phyloP scores from a whole-genome alignment of 2,797 vertebrate genomes.

The Sebastes glaucus region DNA sequence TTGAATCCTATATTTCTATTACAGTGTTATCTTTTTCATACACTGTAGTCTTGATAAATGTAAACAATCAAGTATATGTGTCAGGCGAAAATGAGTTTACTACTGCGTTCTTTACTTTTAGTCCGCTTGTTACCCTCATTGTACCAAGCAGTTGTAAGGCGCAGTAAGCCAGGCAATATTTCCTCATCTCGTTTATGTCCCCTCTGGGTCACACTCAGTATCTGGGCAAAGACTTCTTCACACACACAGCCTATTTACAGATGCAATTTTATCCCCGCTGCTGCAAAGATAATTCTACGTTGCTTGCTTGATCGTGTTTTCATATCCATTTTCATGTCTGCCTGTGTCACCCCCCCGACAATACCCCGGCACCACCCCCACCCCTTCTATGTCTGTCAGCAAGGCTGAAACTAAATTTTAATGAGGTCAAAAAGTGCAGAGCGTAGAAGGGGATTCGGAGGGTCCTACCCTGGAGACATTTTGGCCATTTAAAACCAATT shows the following conservation, averaged over 20 bases:
- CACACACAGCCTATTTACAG: conserved; percentile 58
- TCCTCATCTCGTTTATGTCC: conserved; percentile 62
- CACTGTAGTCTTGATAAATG: neutral
- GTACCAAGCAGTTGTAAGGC: conserved; percentile 26
- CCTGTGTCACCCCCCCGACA: neutral
- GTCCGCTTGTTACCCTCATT: conserved; percentile 43
- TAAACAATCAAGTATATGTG: conserved; percentile 8
- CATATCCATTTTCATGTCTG: conserved; percentile 57
- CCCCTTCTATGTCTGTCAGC: conserved; percentile 17
- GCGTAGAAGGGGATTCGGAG: conserved; percentile 20
- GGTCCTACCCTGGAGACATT: conserved; percentile 34
- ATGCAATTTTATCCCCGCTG: conserved; percentile 57
- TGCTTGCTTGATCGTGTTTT: conserved; percentile 57
- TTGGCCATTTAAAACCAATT: conserved; percentile 60
- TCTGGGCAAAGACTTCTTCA: conserved; percentile 51
- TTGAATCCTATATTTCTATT: neutral
- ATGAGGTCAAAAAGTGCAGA: conserved; percentile 61
- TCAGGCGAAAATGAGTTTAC: conserved; percentile 23
- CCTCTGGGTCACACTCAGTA: conserved; percentile 60
- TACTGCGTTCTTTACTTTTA: conserved; percentile 23
- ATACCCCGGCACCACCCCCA: neutral
- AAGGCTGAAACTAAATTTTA: conserved; percentile 54
- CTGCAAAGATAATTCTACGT: conserved; percentile 56
- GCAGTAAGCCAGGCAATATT: conserved; percentile 52
- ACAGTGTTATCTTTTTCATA: neutral